A percentile compares a stretch with the other conserved stretches of the same genome.
These are phyloP conservation scores for Byasa hedistus DNA, from an alignment of 2,888 invertebrate species.

Conservation along the genomic window DNA sequence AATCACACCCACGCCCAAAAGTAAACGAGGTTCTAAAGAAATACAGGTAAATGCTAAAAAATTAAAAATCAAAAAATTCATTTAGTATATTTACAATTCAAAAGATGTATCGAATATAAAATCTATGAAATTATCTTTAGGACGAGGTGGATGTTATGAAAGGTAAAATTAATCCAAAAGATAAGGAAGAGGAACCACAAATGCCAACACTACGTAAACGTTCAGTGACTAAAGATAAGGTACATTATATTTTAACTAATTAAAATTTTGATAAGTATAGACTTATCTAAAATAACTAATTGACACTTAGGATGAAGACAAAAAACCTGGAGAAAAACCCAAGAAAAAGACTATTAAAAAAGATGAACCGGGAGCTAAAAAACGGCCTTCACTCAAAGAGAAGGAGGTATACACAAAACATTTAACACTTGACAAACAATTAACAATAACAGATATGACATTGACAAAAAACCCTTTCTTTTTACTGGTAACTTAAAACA, in stretches of 20 bases:
- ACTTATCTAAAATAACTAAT: slow-evolving; percentile 1
- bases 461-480: neutral
- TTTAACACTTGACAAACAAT: slow-evolving; percentile 36
- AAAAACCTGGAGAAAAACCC: slow-evolving; percentile 70
- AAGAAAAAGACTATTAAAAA: slow-evolving; percentile 66
- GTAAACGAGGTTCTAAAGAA: slow-evolving; percentile 65
- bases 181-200: slow-evolving; percentile 68
- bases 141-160: slow-evolving; percentile 70
- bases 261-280: neutral
- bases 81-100: slow-evolving; percentile 2
- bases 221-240: slow-evolving; percentile 70
- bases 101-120: slow-evolving; percentile 20
- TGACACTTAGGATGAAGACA: slow-evolving; percentile 64
- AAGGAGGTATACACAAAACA: slow-evolving; percentile 60
- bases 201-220: slow-evolving; percentile 67
- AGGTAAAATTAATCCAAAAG: slow-evolving; percentile 74
- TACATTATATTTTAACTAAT: slow-evolving; percentile 37
- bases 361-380: slow-evolving; percentile 65
- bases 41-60: slow-evolving; percentile 67
- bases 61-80: no score
- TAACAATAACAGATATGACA: slow-evolving; percentile 43
- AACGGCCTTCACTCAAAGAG: slow-evolving; percentile 70
- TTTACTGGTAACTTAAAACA: neutral
- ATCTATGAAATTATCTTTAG: slow-evolving; percentile 44
- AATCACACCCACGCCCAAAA: slow-evolving; percentile 64